Percentiles rank a stretch among this genome's conserved stretches.
Evolutionary conservation across 2,888 invertebrate genomes (phyloP).

Genomic region (Thereva nobilitata): DNA sequence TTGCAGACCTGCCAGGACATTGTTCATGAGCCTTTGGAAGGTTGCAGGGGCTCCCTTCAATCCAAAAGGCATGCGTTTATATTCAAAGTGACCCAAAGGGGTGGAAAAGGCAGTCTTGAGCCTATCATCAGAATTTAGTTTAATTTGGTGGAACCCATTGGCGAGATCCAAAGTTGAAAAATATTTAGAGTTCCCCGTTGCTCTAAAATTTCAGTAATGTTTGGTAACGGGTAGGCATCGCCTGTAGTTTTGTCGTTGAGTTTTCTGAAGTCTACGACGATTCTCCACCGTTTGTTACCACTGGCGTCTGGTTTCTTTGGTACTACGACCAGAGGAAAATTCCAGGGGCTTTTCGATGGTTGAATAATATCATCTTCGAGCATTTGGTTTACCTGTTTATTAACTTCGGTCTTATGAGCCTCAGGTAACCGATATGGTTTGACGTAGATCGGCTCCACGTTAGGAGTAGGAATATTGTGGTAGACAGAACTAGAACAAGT

Average conservation of each 20-base stretch:
- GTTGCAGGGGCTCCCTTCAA: slow-evolving; percentile 55
- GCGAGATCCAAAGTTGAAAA: slow-evolving; percentile 53
- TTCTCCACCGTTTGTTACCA: slow-evolving; percentile 47
- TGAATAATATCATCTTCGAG: slow-evolving; percentile 46
- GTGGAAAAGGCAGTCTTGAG: slow-evolving; percentile 53
- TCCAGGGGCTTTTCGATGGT: not conserved
- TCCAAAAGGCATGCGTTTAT: slow-evolving; percentile 51
- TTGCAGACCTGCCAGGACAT: slow-evolving; percentile 49
- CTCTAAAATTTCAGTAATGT: slow-evolving; percentile 51
- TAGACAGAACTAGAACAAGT: slow-evolving; percentile 1
- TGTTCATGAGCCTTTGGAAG: slow-evolving; percentile 53
- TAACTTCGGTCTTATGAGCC: slow-evolving; percentile 32
- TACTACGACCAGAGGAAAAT: slow-evolving; percentile 43
- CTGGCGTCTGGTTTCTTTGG: slow-evolving; percentile 50
- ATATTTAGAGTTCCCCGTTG: slow-evolving; percentile 51
- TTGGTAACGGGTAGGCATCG: slow-evolving; percentile 51
- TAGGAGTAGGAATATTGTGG: slow-evolving; percentile 8
- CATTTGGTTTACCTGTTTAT: slow-evolving; percentile 45
- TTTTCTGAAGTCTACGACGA: slow-evolving; percentile 53
- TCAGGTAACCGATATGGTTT: slow-evolving; percentile 21
- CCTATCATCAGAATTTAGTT: slow-evolving; percentile 46
- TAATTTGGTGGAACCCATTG: slow-evolving; percentile 53
- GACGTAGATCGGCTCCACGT: not conserved
- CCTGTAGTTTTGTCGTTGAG: slow-evolving; percentile 52
- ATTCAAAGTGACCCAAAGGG: slow-evolving; percentile 51